These are phyloP conservation scores for Campylomormyrus numenius DNA, from an alignment of 2,113 vertebrate species.

Conservation along the genomic window DNA sequence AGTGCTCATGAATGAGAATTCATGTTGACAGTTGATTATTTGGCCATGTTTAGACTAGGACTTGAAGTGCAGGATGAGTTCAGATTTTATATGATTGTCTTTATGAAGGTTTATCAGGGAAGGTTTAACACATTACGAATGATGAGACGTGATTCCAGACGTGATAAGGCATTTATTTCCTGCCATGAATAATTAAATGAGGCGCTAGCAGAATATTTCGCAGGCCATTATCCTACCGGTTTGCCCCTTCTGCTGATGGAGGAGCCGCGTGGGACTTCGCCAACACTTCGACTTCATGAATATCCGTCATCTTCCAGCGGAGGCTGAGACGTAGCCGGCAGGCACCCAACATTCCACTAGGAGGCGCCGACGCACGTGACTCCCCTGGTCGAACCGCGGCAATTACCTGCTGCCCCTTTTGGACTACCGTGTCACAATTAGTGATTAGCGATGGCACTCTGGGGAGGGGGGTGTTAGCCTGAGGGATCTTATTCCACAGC, in stretches of 20 bases:
- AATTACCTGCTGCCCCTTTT: background rate
- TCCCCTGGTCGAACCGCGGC: background rate
- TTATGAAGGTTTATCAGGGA: background rate
- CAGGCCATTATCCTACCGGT: background rate
- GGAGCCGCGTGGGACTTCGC: background rate
- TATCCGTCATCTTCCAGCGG: background rate
- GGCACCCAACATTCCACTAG: background rate
- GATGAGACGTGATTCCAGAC: background rate
- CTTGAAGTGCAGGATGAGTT: background rate
- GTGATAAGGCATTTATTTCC: slow-evolving; percentile 1
- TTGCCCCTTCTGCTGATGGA: background rate
- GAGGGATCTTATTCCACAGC: background rate
- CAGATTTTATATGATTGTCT: background rate
- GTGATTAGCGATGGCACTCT: background rate
- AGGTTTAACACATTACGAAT: background rate
- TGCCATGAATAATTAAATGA: background rate
- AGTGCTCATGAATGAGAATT: background rate
- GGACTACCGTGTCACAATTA: background rate
- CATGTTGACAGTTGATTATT: background rate
- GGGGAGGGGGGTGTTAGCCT: background rate
- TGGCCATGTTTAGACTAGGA: background rate
- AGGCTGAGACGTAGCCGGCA: background rate
- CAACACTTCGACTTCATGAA: background rate
- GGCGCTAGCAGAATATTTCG: background rate
- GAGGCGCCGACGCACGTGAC: background rate